A percentile compares a stretch with the other conserved stretches of the same genome.
These are phyloP conservation scores for Corythoichthys haematopterus DNA, from an alignment of 2,113 vertebrate genomes.

Conservation along the genomic window DNA sequence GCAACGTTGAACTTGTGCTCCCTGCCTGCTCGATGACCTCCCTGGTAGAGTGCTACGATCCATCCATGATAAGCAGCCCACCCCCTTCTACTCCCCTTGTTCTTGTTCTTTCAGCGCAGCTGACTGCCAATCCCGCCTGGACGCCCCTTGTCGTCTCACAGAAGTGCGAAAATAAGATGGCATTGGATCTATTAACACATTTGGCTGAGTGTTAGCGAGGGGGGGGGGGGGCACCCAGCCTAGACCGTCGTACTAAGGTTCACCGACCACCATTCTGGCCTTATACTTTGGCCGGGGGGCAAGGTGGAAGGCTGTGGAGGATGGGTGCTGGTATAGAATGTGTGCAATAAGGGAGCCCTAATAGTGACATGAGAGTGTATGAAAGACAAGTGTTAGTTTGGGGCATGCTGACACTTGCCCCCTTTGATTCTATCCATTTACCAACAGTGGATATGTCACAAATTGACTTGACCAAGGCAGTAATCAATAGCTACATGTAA, in stretches of 20 bases:
- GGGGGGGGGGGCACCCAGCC: conserved; percentile 31
- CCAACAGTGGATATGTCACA: conserved; percentile 21
- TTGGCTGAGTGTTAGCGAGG: conserved; percentile 74
- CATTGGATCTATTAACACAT: conserved; percentile 85
- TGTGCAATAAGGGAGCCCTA: conserved; percentile 47
- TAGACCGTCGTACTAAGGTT: conserved; percentile 61
- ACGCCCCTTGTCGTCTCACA: conserved; percentile 75
- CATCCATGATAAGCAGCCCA: conserved; percentile 20
- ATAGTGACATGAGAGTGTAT: conserved; percentile 22
- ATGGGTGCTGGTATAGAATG: neutral
- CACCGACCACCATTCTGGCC: conserved; percentile 51
- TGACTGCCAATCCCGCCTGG: conserved; percentile 75
- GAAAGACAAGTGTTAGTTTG: conserved; percentile 12
- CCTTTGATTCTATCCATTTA: conserved; percentile 34
- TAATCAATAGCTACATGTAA: conserved; percentile 39
- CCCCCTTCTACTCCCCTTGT: conserved; percentile 32
- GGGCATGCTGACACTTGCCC: conserved; percentile 56
- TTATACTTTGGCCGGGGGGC: conserved; percentile 45
- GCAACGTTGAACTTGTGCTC: conserved; percentile 77
- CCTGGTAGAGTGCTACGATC: conserved; percentile 61
- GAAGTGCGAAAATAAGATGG: conserved; percentile 88
- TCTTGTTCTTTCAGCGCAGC: conserved; percentile 59
- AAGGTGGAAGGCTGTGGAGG: conserved; percentile 38
- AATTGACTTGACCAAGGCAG: conserved; percentile 29
- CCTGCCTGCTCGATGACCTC: conserved; percentile 77